Evolutionary conservation across 2,797 vertebrate species (phyloP), one percentile per base, ranked within the genome.

Genomic region (Onychomys leucogaster): DNA sequence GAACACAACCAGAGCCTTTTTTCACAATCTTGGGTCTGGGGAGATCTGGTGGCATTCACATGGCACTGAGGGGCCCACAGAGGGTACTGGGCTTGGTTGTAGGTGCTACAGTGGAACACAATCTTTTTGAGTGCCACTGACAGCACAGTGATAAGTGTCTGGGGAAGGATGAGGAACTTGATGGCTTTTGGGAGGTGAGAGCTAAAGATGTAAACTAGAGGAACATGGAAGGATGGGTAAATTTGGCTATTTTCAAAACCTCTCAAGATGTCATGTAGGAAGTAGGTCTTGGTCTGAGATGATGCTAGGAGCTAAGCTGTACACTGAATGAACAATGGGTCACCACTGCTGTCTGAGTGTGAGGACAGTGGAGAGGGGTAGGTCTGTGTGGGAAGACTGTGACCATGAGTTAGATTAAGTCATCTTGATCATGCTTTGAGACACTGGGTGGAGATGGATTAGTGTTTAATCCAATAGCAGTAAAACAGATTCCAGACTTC

Each of bases 321-420:
- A 46, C 55, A 29, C 1, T 0, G 25, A 55, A 9, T 7, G 67
- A 43, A 34, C 8, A 23, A 27, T 11, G 21, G n/a, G n/a, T 7
- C 21, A 1, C 67, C 10, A 41, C 1, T 34, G 41, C 49, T 82
- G 34, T 65, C 14, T 5, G 71, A 29, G 5, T 5, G 17, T 63
- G 43, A 57, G 71, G 61, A 69, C 52, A 27, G 21, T 4, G n/a
- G 14, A 23, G 8, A 59, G 13, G 41, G 17, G 17, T 32, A 55
- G 81, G 81, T 52, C 46, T 27, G n/a, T 57, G 34, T 32, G 29
- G 43, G 32, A n/a, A 8, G 43, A 86, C n/a, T 27, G n/a, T 76
- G 73, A 57, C 19, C n/a, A 2, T 0, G 12, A 25, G 37, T 8
- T 52, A 25, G 57, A 61, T 0, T 0, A 5, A 13, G 6, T 25